Evolutionary conservation across 2,797 vertebrate species (phyloP).

Genomic region (Urosaurus nigricauda): DNA sequence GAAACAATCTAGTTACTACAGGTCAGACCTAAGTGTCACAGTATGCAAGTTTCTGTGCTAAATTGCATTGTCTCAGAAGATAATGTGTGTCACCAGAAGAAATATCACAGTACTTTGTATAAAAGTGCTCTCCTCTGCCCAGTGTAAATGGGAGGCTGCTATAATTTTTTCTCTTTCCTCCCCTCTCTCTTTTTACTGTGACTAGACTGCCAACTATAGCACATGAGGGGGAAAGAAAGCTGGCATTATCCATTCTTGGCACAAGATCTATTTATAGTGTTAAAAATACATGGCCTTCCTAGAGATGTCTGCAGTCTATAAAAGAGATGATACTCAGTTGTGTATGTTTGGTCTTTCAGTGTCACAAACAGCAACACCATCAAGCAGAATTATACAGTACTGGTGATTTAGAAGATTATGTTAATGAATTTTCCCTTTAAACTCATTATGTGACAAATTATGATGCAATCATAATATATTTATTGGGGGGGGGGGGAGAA

Average conservation of each 20-base stretch:
- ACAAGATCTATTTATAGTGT: slow-evolving; percentile 30
- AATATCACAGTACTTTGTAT: slow-evolving; percentile 17
- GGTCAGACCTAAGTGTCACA: slow-evolving; percentile 12
- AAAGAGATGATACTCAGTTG: neutral
- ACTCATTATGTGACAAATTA: slow-evolving; percentile 4
- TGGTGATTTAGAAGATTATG: neutral
- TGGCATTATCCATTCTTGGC: slow-evolving; percentile 7
- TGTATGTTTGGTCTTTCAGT: neutral
- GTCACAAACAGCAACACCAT: neutral
- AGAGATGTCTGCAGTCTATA: neutral
- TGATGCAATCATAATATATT: neutral
- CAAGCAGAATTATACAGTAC: slow-evolving; percentile 11
- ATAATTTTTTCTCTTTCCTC: neutral
- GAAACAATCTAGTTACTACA: slow-evolving; percentile 44
- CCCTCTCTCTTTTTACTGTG: neutral
- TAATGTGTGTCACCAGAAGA: neutral
- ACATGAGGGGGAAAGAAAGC: neutral
- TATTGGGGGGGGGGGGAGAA: no score
- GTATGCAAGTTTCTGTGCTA: neutral
- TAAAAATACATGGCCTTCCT: neutral
- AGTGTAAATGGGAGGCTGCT: slow-evolving; percentile 21
- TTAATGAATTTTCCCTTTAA: slow-evolving; percentile 14
- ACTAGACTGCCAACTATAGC: slow-evolving; percentile 26
- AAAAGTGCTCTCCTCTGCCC: slow-evolving; percentile 14
- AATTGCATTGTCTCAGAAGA: slow-evolving; percentile 21